Evolutionary conservation across 2,113 vertebrate species (phyloP).

Genomic region (Dryoscopus gambensis): DNA sequence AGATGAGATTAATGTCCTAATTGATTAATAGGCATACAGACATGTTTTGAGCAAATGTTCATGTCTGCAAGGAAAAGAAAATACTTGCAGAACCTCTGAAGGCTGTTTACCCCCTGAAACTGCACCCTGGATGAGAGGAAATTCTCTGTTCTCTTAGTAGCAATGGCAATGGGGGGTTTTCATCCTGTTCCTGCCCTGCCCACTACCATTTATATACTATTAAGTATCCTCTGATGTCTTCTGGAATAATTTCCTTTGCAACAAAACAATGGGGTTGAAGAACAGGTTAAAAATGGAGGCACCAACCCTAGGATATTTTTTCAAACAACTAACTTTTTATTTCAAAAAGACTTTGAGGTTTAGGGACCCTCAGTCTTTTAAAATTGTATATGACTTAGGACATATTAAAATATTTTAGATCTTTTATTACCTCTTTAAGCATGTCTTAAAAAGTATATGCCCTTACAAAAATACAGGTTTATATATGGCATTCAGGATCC

Average conservation of each 20-base stretch:
- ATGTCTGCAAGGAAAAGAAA: neutral
- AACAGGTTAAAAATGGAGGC: neutral
- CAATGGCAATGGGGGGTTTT: fast-evolving
- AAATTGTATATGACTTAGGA: neutral
- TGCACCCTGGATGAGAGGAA: neutral
- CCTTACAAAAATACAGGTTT: neutral
- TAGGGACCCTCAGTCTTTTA: neutral
- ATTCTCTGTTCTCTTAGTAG: neutral
- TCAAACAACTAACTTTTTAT: neutral
- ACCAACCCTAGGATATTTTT: neutral
- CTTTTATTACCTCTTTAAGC: neutral
- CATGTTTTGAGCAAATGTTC: neutral
- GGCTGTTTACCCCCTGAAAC: neutral
- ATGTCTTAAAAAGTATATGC: neutral
- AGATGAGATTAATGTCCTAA: neutral
- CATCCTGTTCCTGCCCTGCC: neutral
- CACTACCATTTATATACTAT: neutral
- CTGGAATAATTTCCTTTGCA: neutral
- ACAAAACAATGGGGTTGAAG: neutral
- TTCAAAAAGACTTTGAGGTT: neutral
- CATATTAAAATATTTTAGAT: neutral
- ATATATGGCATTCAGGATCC: neutral
- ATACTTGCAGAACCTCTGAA: neutral
- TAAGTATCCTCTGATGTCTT: neutral
- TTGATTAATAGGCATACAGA: neutral